Evolutionary conservation across 2,113 vertebrate species (phyloP), one percentile per base, ranked within the genome.

Genomic region (Clinocottus analis): DNA sequence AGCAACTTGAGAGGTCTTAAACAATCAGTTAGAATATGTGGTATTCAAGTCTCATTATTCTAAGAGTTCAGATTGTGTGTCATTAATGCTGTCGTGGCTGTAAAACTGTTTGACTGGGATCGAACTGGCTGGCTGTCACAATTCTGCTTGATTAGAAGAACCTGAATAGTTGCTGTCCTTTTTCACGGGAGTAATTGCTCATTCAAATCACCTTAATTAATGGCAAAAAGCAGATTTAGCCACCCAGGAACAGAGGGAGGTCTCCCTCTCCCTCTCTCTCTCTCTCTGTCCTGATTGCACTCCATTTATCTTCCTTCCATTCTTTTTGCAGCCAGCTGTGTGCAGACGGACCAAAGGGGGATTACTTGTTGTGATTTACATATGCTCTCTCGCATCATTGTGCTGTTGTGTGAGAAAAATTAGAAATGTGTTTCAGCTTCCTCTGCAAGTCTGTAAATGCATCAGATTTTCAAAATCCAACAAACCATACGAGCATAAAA

Each of bases 201-300:
- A 31, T 19, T 62, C 41, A 83, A 82, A 85, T 83, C 80, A 89
- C 64, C 71, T 62, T 81, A 74, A 87, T 91, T 86, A 75, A 83
- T 66, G 11, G 61, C 79, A 87, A 81, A 86, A 86, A 76, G 71
- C 73, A 56, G 68, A 87, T 88, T 89, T 85, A 68, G 43, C 74
- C 41, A 58, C 55, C 62, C 64, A 47, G 58, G 39, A 71, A n/a
- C 8, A 14, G 53, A 56, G 66, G 70, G 80, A 65, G 77, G 79
- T 77, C 83, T 74, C 62, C 25, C 53, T 73, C 59, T 31, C n/a
- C 31, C 62, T 67, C 27, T 58, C 83, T 75, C 63, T 29, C 55
- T 75, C 60, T 67, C 41, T 31, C 49, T 56, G n/a, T 68, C 51
- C 77, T 89, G 91, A 93, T 92, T 91, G 84, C 79, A 53, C 80